Conservation (phyloP, 53 echinoderm and acorn worm species). For the Holothuria leucospilota region DNA sequence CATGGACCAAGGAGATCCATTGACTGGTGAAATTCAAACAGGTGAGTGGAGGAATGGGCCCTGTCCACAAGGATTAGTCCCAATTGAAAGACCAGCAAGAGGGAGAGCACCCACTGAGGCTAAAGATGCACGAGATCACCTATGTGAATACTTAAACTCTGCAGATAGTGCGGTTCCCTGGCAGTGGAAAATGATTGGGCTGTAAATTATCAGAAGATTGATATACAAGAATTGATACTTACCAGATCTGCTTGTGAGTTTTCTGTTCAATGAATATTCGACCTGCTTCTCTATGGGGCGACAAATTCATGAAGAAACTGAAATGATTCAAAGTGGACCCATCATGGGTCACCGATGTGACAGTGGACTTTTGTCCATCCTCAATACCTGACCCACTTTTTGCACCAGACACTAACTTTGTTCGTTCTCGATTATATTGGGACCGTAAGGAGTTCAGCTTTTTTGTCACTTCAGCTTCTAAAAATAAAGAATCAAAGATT, state of each 20-base stretch:
- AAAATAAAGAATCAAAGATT: no score
- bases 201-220: no score
- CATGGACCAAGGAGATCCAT: not conserved
- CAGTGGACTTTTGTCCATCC: not conserved
- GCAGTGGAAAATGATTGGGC: not conserved
- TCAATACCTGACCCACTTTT: not conserved
- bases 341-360: not conserved
- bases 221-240: not conserved
- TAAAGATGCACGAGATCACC: not conserved
- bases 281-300: not conserved
- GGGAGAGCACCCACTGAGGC: not conserved
- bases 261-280: not conserved
- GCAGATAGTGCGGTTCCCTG: not conserved
- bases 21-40: not conserved
- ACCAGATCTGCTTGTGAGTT: not conserved
- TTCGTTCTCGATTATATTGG: not conserved
- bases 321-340: not conserved
- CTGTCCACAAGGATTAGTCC: not conserved
- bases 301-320: not conserved
- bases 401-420: not conserved
- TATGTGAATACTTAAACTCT: not conserved
- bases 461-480: not conserved
- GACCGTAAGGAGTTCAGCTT: not conserved
- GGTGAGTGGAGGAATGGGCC: conserved; percentile 1
- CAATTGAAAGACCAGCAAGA: not conserved